phyloP scores from a whole-genome alignment of 2,888 invertebrate species.

The Pogonocherus hispidulus region DNA sequence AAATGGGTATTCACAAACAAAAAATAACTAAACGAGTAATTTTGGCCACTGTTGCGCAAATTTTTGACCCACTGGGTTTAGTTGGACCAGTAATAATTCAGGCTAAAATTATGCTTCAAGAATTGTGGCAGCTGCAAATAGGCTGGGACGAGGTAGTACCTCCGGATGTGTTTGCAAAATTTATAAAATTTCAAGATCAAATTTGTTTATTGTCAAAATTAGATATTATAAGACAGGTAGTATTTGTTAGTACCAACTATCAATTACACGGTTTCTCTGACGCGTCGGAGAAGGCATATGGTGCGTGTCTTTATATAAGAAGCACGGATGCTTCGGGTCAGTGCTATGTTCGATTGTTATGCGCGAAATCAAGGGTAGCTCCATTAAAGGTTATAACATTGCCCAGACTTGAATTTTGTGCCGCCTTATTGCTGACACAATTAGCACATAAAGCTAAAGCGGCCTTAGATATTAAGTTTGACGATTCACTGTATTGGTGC shows the following conservation, averaged over 20 bases:
- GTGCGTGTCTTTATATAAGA: background rate
- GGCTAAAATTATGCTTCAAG: slow-evolving; percentile 15
- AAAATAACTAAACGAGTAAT: slow-evolving; percentile 3
- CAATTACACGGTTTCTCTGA: background rate
- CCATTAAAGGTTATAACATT: slow-evolving; percentile 10
- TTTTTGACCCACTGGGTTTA: slow-evolving; percentile 12
- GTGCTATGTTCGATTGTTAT: background rate
- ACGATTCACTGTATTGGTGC: background rate
- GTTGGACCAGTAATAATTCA: background rate
- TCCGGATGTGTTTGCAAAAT: background rate
- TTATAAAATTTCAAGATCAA: background rate
- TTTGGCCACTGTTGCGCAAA: slow-evolving; percentile 1
- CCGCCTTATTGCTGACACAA: slow-evolving; percentile 2
- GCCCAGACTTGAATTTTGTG: slow-evolving; percentile 17
- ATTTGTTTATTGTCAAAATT: background rate
- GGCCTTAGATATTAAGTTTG: background rate
- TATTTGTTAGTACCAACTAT: background rate
- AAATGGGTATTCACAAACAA: background rate
- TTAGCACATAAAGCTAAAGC: background rate
- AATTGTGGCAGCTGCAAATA: slow-evolving; percentile 16
- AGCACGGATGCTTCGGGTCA: background rate
- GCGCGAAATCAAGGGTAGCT: slow-evolving; percentile 10
- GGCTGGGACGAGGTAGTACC: slow-evolving; percentile 5
- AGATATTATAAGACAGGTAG: background rate
- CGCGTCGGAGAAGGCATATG: no score